phyloP scores from a whole-genome alignment of 2,113 vertebrate species.

The Corynorhinus townsendii region DNA sequence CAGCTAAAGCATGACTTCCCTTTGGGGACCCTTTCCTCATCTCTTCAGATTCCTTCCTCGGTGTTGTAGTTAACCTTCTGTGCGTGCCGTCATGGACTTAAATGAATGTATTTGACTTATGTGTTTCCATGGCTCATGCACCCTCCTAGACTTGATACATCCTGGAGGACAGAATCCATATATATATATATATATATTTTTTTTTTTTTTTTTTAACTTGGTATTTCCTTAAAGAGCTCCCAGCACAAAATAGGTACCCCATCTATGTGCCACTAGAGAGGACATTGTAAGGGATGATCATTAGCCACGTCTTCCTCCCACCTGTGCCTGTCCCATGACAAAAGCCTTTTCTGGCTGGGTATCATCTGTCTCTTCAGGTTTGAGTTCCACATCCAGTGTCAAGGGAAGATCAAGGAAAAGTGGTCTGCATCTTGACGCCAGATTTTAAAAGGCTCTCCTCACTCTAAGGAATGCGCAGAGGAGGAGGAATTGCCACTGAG shows the following conservation, averaged over 20 bases:
- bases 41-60: neutral
- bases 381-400: neutral
- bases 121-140: neutral
- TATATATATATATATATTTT: too few relatives aligned
- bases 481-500: neutral
- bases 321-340: neutral
- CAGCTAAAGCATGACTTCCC: neutral
- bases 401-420: conserved; percentile 21
- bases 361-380: neutral
- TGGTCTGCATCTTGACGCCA: conserved; percentile 2
- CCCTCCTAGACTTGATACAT: neutral
- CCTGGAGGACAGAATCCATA: neutral
- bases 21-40: neutral
- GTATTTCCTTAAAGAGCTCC: neutral
- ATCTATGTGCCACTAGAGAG: neutral
- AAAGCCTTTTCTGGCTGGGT: neutral
- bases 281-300: neutral
- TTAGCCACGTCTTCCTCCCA: neutral
- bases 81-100: neutral
- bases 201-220: neutral
- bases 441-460: conserved; percentile 7
- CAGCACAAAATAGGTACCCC: neutral
- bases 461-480: neutral
- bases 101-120: neutral
- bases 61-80: neutral